Evolutionary conservation across 2,888 invertebrate species (phyloP), one percentile per base, ranked within the genome.

Genomic region (Horisme vitalbata): DNA sequence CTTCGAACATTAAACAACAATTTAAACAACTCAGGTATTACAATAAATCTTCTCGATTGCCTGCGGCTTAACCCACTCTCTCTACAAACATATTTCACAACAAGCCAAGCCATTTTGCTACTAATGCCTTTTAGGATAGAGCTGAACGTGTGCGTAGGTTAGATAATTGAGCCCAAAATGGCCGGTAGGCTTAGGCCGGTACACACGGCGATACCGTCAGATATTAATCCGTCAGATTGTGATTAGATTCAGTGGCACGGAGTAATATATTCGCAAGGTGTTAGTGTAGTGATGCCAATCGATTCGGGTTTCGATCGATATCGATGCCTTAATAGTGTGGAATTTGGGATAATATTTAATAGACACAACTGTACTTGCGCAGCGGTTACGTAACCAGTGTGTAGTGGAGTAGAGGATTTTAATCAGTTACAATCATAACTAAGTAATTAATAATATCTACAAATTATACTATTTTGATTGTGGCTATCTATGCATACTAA

Each of bases 201-300:
- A 71, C 75, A 79, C 70, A 76, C 59, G 71, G 35, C 45, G 69
- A 72, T 70, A 72, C 71, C 73, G 75, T 68, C 68, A 75, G 83
- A 84, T 86, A 84, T 84, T 87, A 86, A 87, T 87, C 87, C 84
- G 73, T 82, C 83, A 80, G 84, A 83, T 87, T 66, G 77, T 85
- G 87, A 88, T 87, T 85, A 88, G 85, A 88, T 86, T 88, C 86
- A 78, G 81, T 70, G 81, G 86, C 87, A 87, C 85, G 87, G 71
- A 81, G 83, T 84, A 82, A 83, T 86, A 78, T 84, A 83, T 83
- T 82, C 76, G 68, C 56, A 83, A 87, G 86, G 86, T 87, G 86
- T 77, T 74, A 37, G 31, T 38, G 34, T 62, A 67, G 65, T 48
- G 60, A 46, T 41, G 51, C 36, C 26, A 15, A 10, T 10, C 12